Percentiles rank a stretch among this genome's conserved stretches.
Evolutionary conservation across 2,888 invertebrate genomes (phyloP).

Genomic region (Drosophila conformis): DNA sequence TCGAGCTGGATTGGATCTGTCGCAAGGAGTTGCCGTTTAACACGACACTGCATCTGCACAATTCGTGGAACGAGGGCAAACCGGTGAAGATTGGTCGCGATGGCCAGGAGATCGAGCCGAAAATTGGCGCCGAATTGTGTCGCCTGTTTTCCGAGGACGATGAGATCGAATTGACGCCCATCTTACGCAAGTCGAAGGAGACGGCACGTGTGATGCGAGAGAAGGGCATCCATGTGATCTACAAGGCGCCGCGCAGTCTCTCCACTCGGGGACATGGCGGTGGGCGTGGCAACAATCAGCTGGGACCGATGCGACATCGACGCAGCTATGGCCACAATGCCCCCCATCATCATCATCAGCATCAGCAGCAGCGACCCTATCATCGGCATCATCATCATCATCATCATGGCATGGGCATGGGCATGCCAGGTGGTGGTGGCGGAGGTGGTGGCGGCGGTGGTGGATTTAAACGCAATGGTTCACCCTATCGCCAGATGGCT

Average conservation of each 20-base stretch:
- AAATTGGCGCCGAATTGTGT: constrained; percentile 96
- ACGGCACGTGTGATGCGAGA: constrained; percentile 88
- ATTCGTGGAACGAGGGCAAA: constrained; percentile 99
- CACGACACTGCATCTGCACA: constrained; percentile 96
- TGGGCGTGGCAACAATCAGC: constrained; percentile 77
- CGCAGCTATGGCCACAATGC: constrained; percentile 83
- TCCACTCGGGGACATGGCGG: constrained; percentile 83
- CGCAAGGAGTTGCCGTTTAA: constrained; percentile 97
- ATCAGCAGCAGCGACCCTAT: constrained; percentile 87
- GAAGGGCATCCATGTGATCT: constrained; percentile 84
- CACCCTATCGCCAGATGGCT: constrained; percentile 77
- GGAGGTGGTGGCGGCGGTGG: constrained; percentile 68
- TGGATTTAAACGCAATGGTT: constrained; percentile 75
- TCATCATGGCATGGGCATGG: constrained; percentile 79
- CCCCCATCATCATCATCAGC: constrained; percentile 86
- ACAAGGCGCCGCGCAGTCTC: constrained; percentile 86
- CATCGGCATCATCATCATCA: constrained; percentile 77
- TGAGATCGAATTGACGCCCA: constrained; percentile 94
- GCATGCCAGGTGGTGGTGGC: constrained; percentile 58
- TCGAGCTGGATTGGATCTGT: constrained; percentile 98
- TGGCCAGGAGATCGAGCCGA: constrained; percentile 98
- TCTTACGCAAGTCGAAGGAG: constrained; percentile 93
- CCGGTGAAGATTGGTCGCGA: constrained; percentile 99
- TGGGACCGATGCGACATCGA: constrained; percentile 69
- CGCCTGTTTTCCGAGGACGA: constrained; percentile 97